Percentiles rank a stretch among this genome's conserved stretches.
Evolutionary conservation across 2,113 vertebrate species (phyloP).

Genomic region (Trachemys scripta): DNA sequence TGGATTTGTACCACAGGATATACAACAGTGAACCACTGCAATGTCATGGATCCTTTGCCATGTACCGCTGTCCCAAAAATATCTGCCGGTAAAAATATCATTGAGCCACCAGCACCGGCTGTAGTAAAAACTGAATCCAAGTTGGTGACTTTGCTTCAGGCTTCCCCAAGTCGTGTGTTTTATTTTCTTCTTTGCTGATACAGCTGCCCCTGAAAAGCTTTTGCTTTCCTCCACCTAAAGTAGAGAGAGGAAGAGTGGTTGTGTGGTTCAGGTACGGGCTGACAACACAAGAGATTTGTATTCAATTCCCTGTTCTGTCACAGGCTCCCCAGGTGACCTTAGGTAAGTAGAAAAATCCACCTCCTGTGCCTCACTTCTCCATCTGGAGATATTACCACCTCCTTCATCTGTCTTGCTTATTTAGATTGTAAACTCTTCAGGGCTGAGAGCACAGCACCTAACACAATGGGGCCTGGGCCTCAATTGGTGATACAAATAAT

Average conservation of each 20-base stretch:
- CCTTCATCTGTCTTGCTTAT: neutral
- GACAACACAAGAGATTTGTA: no score
- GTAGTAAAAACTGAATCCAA: neutral
- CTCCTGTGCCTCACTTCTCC: neutral
- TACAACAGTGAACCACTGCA: neutral
- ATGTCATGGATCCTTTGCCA: neutral
- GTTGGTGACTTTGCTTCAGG: neutral
- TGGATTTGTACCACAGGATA: neutral
- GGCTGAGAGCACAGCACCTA: neutral
- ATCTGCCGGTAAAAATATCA: neutral
- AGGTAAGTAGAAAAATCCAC: neutral
- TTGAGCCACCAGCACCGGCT: neutral
- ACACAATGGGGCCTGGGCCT: neutral
- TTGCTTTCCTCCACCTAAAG: neutral
- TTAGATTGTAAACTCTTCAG: neutral
- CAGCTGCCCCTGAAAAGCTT: neutral
- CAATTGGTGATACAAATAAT: neutral
- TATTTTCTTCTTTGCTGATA: neutral
- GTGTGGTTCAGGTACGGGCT: no score
- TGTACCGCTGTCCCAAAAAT: neutral
- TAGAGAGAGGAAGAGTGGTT: neutral
- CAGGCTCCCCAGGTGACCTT: neutral
- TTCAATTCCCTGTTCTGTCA: neutral
- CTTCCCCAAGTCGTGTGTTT: neutral
- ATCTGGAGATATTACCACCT: neutral